These are phyloP conservation scores for Drosophila nasuta DNA, from an alignment of 1,140 invertebrate genomes.

Conservation along the genomic window DNA sequence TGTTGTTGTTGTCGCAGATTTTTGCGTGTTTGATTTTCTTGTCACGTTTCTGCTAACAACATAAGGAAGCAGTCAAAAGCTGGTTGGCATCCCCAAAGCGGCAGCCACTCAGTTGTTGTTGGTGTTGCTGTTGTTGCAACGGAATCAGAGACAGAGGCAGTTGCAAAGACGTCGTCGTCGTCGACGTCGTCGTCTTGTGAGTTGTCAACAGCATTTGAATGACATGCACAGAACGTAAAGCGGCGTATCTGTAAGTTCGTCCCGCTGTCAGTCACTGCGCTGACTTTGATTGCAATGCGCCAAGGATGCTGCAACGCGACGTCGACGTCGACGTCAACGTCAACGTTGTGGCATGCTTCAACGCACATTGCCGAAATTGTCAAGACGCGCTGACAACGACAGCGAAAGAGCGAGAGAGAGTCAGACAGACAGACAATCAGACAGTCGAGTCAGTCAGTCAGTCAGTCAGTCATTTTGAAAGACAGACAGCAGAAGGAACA, in stretches of 20 bases:
- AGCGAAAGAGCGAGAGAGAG: not conserved
- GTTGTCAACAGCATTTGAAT: conserved; percentile 78
- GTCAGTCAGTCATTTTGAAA: conserved; percentile 17
- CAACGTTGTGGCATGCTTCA: conserved; percentile 49
- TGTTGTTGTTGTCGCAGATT: conserved; percentile 56
- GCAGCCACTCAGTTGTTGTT: conserved; percentile 37
- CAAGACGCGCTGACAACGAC: conserved; percentile 51
- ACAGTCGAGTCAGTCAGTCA: not conserved
- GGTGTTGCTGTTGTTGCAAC: not conserved
- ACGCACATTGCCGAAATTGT: conserved; percentile 77
- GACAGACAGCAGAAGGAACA: conserved; percentile 21
- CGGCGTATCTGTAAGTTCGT: conserved; percentile 66
- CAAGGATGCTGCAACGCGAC: conserved; percentile 62
- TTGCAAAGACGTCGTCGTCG: not conserved
- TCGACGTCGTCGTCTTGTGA: conserved; percentile 22
- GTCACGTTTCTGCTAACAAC: conserved; percentile 81
- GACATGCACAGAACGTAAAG: conserved; percentile 48
- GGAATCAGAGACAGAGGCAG: conserved; percentile 19
- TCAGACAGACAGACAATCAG: conserved; percentile 3
- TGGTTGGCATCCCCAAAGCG: conserved; percentile 50
- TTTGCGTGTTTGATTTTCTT: conserved; percentile 82
- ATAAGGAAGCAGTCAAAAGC: conserved; percentile 82
- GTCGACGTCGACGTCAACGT: conserved; percentile 3
- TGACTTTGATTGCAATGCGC: conserved; percentile 81
- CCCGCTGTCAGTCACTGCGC: conserved; percentile 53